Conservation (phyloP, 2,113 vertebrate species). For the Ancistrus triradiatus region DNA sequence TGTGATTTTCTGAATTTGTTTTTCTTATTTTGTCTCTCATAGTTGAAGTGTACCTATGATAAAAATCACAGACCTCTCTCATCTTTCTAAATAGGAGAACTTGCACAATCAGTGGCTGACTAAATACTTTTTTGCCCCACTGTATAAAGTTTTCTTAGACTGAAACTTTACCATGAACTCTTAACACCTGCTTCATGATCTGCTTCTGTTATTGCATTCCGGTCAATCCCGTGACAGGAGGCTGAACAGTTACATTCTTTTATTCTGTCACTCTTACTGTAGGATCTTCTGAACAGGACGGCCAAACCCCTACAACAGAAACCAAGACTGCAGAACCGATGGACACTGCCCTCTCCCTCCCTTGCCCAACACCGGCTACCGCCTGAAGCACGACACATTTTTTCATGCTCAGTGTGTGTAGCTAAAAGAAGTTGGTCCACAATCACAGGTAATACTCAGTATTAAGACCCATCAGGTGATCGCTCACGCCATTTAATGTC, state of each 20-base stretch:
- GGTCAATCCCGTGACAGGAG: background rate
- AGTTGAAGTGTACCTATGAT: too few relatives aligned
- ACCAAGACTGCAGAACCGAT: slow-evolving; percentile 38
- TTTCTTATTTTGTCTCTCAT: too few relatives aligned
- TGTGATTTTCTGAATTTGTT: too few relatives aligned
- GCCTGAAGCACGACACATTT: slow-evolving; percentile 41
- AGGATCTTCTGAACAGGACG: slow-evolving; percentile 45
- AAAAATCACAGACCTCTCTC: too few relatives aligned
- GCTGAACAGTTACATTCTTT: background rate
- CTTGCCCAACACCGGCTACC: slow-evolving; percentile 51
- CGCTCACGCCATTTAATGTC: slow-evolving; percentile 4
- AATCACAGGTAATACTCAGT: slow-evolving; percentile 26
- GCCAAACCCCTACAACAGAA: slow-evolving; percentile 21
- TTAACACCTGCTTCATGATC: too few relatives aligned
- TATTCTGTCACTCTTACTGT: background rate
- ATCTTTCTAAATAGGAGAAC: too few relatives aligned
- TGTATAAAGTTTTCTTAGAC: too few relatives aligned
- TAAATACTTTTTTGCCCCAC: too few relatives aligned
- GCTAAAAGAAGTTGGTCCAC: slow-evolving; percentile 34
- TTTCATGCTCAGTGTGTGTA: slow-evolving; percentile 14
- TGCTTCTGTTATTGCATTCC: too few relatives aligned
- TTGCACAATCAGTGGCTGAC: too few relatives aligned
- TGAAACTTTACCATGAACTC: too few relatives aligned
- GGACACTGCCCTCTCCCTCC: slow-evolving; percentile 54
- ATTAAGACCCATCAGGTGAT: slow-evolving; percentile 28